Conservation (phyloP, 2,113 vertebrate genomes). For the Alosa alosa region DNA sequence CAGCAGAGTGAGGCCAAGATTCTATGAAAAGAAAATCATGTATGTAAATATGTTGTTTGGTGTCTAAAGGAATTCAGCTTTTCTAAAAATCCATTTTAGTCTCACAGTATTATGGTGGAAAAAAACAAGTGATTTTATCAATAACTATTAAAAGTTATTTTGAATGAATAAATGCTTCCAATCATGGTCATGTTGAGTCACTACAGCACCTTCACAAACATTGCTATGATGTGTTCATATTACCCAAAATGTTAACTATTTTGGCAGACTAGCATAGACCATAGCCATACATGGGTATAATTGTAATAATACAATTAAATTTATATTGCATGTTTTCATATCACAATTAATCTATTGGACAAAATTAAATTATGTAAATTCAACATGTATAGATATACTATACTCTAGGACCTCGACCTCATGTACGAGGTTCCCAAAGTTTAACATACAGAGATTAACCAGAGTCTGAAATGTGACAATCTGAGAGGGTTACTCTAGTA, state of each 20-base stretch:
- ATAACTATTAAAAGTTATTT: conserved; percentile 22
- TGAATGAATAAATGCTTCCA: conserved; percentile 20
- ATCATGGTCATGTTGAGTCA: conserved; percentile 12
- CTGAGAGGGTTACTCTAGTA: too few species aligned
- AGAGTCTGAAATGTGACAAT: too few species aligned
- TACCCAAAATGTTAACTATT: not conserved
- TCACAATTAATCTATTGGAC: too few species aligned
- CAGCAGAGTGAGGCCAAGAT: not conserved
- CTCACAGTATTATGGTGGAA: conserved; percentile 13
- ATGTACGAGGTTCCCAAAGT: too few species aligned
- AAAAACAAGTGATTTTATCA: conserved; percentile 19
- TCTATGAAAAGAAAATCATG: conserved; percentile 6
- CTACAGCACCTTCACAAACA: not conserved
- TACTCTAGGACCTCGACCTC: too few species aligned
- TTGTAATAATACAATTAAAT: too few species aligned
- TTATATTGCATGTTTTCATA: too few species aligned
- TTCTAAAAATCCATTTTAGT: conserved; percentile 20
- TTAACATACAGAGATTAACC: too few species aligned
- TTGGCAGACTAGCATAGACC: too few species aligned
- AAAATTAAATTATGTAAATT: too few species aligned
- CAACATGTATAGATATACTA: too few species aligned
- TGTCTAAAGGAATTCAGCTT: conserved; percentile 18
- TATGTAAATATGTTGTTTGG: conserved; percentile 18
- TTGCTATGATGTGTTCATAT: not conserved
- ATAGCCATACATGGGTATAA: too few species aligned